phyloP scores from a whole-genome alignment of 2,888 invertebrate species.

The Parascotia fuliginaria region DNA sequence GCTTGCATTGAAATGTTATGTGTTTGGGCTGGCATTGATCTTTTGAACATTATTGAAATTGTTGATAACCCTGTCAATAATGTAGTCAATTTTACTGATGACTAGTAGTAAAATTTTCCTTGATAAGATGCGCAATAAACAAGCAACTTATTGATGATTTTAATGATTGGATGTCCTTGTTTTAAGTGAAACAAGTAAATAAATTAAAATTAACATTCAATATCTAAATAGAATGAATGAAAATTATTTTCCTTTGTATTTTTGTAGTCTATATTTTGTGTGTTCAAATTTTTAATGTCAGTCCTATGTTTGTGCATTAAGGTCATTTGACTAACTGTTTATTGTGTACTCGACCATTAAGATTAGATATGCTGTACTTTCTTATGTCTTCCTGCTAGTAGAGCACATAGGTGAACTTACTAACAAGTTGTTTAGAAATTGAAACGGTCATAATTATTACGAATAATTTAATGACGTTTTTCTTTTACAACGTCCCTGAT shows the following conservation, averaged over 20 bases:
- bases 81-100: not conserved
- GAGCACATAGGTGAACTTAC: conserved; percentile 62
- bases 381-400: conserved; percentile 54
- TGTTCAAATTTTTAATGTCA: conserved; percentile 42
- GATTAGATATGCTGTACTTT: conserved; percentile 74
- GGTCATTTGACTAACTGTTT: conserved; percentile 61
- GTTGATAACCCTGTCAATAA: too few relatives aligned
- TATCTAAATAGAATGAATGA: too few relatives aligned
- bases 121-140: too few relatives aligned
- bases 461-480: too few relatives aligned
- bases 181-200: not conserved
- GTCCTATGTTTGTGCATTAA: conserved; percentile 62
- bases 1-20: conserved; percentile 73
- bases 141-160: too few relatives aligned
- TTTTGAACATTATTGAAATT: not conserved
- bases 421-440: conserved; percentile 52
- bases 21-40: conserved; percentile 55
- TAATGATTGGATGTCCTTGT: not conserved
- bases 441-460: conserved; percentile 45
- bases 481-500: too few relatives aligned
- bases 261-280: not conserved
- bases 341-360: conserved; percentile 78
- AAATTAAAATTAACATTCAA: too few relatives aligned
- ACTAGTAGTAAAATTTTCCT: too few relatives aligned
- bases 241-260: not conserved